A percentile compares a stretch with the other conserved stretches of the same genome.
Conservation (phyloP, 2,888 invertebrate species). For the Polyommatus iphigenia region DNA sequence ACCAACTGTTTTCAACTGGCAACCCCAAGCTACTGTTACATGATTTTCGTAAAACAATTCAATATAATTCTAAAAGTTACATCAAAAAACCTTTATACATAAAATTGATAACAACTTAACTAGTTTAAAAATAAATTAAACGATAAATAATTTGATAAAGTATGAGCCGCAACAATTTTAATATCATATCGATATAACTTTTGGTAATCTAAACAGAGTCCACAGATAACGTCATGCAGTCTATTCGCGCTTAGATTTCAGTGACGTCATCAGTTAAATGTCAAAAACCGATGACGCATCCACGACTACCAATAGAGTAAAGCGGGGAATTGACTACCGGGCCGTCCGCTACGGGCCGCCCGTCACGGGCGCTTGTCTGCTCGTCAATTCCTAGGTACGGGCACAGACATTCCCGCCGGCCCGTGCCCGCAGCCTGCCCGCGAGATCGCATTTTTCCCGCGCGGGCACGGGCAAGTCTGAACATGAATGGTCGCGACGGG, state of each 20-base stretch:
- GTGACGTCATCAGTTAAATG: neutral
- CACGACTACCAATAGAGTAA: neutral
- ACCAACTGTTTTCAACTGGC: neutral
- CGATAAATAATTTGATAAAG: conserved; percentile 58
- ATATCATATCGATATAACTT: conserved; percentile 73
- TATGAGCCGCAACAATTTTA: conserved; percentile 74
- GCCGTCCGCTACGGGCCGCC: no score
- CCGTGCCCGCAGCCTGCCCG: no score
- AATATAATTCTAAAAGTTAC: conserved; percentile 36
- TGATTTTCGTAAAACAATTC: conserved; percentile 19
- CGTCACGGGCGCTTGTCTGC: no score
- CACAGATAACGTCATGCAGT: neutral
- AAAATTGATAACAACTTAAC: conserved; percentile 59
- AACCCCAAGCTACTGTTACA: conserved; percentile 15
- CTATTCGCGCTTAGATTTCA: neutral
- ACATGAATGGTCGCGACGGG: no score
- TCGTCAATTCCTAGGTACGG: no score
- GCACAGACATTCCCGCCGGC: no score
- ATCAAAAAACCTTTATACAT: conserved; percentile 44
- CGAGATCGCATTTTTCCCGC: no score
- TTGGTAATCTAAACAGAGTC: conserved; percentile 45
- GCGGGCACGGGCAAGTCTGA: no score
- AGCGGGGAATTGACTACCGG: no score
- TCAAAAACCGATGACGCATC: no score
- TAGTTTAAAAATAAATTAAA: conserved; percentile 71